Percentiles rank a stretch among this genome's conserved stretches.
Evolutionary conservation across 2,888 invertebrate species (phyloP).

Genomic region (Melieria picta): DNA sequence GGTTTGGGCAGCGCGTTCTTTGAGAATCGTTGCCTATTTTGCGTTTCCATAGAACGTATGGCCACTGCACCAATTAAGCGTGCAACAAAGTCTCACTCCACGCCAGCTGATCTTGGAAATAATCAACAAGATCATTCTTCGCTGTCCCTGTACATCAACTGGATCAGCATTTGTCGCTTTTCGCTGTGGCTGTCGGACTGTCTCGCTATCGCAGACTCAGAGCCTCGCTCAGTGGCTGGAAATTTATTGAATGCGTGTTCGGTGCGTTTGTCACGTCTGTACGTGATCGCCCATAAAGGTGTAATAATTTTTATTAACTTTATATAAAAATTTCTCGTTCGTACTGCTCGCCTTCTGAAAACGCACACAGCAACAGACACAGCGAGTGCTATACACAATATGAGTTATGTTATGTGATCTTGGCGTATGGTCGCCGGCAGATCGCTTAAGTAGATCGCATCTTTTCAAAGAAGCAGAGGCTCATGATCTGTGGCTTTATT

Average conservation of each 20-base stretch:
- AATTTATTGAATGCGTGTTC: conserved; percentile 53
- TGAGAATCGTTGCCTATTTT: too few relatives aligned
- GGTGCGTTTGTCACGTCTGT: conserved; percentile 49
- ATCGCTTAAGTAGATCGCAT: conserved; percentile 33
- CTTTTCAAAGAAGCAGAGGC: conserved; percentile 33
- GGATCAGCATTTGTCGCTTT: neutral
- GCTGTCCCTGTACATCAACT: neutral
- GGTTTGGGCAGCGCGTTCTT: too few relatives aligned
- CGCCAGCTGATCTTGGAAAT: too few relatives aligned
- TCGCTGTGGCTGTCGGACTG: neutral
- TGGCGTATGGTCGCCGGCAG: conserved; percentile 9
- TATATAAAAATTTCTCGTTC: conserved; percentile 38
- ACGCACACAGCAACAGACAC: conserved; percentile 10
- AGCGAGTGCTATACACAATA: conserved; percentile 30
- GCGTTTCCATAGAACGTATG: too few relatives aligned
- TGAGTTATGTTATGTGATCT: conserved; percentile 42
- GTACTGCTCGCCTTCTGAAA: neutral
- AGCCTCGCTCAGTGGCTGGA: conserved; percentile 13
- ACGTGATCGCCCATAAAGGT: conserved; percentile 66
- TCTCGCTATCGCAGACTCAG: too few relatives aligned
- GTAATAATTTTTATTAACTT: conserved; percentile 64
- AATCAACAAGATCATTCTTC: neutral
- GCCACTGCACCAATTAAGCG: too few relatives aligned
- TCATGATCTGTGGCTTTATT: conserved; percentile 25
- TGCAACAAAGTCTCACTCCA: too few relatives aligned